phyloP scores from a whole-genome alignment of 2,888 invertebrate species.

The Orgyia antiqua region DNA sequence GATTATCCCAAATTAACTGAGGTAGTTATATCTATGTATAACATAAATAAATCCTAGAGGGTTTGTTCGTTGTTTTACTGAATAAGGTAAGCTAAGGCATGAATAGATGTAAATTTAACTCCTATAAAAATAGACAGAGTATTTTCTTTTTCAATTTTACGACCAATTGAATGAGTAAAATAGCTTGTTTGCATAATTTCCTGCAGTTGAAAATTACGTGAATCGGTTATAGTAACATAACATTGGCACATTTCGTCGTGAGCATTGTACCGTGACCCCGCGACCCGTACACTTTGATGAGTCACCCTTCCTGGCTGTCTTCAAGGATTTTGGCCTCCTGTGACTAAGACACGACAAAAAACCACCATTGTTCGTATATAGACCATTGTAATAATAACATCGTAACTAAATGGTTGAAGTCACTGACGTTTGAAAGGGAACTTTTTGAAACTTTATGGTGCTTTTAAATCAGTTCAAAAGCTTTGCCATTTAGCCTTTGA shows the following conservation, averaged over 20 bases:
- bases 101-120: no score
- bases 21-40: no score
- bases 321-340: constrained; percentile 55
- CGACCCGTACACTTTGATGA: constrained; percentile 53
- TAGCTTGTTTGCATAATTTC: constrained; percentile 4
- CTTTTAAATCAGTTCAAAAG: no score
- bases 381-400: constrained; percentile 28
- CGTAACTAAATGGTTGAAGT: constrained; percentile 28
- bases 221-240: constrained; percentile 22
- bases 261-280: constrained; percentile 52
- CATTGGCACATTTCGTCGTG: constrained; percentile 36
- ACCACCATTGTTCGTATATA: constrained; percentile 50
- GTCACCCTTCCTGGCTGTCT: constrained; percentile 57
- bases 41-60: no score
- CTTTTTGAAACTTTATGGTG: not conserved
- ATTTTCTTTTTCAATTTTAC: no score
- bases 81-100: no score
- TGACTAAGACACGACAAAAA: constrained; percentile 54
- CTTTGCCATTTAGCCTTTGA: no score
- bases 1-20: no score
- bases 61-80: no score
- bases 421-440: constrained; percentile 18
- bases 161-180: not conserved
- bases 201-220: constrained; percentile 10
- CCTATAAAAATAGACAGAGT: no score